phyloP scores from a whole-genome alignment of 2,113 vertebrate species.

The Callipepla californica region DNA sequence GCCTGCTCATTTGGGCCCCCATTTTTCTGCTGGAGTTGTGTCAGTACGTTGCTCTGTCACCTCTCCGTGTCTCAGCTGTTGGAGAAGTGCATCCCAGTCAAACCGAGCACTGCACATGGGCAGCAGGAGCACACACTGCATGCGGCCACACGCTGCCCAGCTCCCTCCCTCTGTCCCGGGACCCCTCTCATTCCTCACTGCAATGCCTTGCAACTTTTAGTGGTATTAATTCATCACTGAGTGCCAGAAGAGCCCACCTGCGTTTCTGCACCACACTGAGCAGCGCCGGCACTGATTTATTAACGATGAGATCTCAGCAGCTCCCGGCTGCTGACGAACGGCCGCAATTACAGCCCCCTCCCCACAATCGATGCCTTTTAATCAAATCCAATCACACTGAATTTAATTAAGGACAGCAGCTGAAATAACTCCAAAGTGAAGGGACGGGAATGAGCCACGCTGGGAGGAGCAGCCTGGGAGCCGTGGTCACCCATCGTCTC shows the following conservation, averaged over 20 bases:
- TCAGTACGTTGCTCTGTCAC: background rate
- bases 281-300: slow-evolving; percentile 54
- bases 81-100: background rate
- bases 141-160: background rate
- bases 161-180: background rate
- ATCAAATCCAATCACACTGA: slow-evolving; percentile 72
- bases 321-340: slow-evolving; percentile 71
- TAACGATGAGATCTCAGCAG: slow-evolving; percentile 53
- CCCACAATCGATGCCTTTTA: slow-evolving; percentile 74
- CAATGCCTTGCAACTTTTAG: background rate
- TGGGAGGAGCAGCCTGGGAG: background rate
- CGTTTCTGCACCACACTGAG: background rate
- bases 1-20: background rate
- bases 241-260: slow-evolving; percentile 3
- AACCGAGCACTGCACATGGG: background rate
- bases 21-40: background rate
- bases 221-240: slow-evolving; percentile 23
- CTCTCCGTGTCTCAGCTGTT: background rate
- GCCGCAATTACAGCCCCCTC: slow-evolving; percentile 56
- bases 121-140: background rate
- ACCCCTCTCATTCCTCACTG: background rate
- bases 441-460: background rate
- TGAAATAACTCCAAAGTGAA: slow-evolving; percentile 34
- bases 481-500: background rate
- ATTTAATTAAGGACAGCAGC: slow-evolving; percentile 72